These are phyloP conservation scores for Xerus inauris DNA, from an alignment of 2,113 vertebrate species.

Conservation along the genomic window DNA sequence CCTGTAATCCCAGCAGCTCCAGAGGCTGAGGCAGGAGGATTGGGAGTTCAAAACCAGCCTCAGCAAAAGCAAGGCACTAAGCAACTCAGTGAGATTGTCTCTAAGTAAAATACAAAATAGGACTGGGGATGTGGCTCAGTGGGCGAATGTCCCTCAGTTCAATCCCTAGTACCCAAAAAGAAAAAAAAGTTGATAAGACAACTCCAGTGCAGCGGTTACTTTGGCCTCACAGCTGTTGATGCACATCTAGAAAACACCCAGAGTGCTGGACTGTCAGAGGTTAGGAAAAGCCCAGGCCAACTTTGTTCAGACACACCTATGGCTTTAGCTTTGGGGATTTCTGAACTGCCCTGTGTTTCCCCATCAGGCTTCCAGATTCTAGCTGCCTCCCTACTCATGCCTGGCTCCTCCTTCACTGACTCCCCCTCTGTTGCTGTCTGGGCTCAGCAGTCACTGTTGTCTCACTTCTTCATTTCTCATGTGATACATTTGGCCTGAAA, in stretches of 20 bases:
- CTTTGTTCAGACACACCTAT: background rate
- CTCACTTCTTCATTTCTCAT: fast-evolving
- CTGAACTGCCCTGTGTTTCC: background rate
- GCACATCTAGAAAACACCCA: background rate
- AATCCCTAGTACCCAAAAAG: too few species aligned
- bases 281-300: too few species aligned
- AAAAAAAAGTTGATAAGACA: background rate
- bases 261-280: background rate
- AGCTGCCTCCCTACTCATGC: background rate
- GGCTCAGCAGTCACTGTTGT: background rate
- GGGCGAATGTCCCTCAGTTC: too few species aligned
- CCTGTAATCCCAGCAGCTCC: too few species aligned
- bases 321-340: background rate
- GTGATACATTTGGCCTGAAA: background rate
- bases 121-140: too few species aligned
- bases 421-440: background rate
- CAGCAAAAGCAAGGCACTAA: too few species aligned
- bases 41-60: too few species aligned
- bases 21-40: too few species aligned
- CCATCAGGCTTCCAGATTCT: background rate
- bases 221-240: background rate
- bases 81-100: too few species aligned
- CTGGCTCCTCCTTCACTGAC: too few species aligned
- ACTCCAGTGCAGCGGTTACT: background rate
- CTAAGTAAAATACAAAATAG: too few species aligned